phyloP scores from a whole-genome alignment of 2,113 vertebrate genomes.

The Salvelinus sp. region DNA sequence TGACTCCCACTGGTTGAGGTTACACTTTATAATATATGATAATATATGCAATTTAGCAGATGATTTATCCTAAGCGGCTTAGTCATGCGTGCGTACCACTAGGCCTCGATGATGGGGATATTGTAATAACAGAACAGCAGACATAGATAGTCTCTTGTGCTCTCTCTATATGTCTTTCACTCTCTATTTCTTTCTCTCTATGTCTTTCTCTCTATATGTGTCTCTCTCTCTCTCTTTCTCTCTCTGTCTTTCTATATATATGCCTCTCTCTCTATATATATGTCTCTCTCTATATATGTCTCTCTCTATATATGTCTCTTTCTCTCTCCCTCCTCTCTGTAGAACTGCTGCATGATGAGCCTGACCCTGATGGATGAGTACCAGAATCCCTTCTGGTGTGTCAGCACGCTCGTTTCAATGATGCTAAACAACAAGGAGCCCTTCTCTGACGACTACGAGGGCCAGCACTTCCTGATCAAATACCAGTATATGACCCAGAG shows the following conservation, averaged over 20 bases:
- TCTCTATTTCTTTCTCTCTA: neutral
- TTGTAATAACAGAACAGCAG: no score
- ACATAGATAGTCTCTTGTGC: no score
- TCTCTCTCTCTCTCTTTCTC: neutral
- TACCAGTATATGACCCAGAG: conserved; percentile 49
- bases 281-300: no score
- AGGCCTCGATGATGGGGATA: no score
- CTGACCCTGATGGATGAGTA: conserved; percentile 72
- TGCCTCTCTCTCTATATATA: conserved; percentile 32
- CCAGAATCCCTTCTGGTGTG: conserved; percentile 68
- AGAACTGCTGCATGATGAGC: conserved; percentile 75
- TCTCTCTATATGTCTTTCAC: conserved; percentile 3
- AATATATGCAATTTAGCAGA: no score
- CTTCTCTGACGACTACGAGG: conserved; percentile 48
- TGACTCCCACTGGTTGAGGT: neutral
- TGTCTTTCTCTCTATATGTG: neutral
- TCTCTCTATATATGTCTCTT: neutral
- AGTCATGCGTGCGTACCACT: no score
- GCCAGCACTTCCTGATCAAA: conserved; percentile 54
- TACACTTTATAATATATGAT: neutral
- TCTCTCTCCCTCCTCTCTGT: neutral
- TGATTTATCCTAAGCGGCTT: no score
- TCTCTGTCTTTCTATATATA: neutral
- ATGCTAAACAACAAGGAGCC: conserved; percentile 1
- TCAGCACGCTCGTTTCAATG: conserved; percentile 60